phyloP scores from a whole-genome alignment of 23 tunicate genomes.

The Clavelina lepadiformis region DNA sequence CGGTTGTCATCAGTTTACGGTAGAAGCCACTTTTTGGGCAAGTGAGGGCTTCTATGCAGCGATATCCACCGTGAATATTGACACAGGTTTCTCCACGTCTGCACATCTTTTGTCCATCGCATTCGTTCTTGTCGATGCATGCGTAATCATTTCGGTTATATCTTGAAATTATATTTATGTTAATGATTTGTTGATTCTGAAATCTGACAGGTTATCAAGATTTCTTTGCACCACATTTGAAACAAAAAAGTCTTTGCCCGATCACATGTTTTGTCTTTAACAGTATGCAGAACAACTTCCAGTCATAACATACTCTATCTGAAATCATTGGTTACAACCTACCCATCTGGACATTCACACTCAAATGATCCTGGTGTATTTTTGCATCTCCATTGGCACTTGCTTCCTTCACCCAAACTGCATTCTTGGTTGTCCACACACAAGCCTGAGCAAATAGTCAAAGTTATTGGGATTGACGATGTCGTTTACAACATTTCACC shows the following conservation, averaged over 20 bases:
- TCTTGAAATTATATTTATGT: slow-evolving; percentile 15
- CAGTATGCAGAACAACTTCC: not conserved
- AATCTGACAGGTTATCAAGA: not conserved
- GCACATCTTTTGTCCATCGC: slow-evolving; percentile 48
- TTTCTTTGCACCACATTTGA: too few species aligned
- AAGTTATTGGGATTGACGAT: too few species aligned
- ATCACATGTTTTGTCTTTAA: too few species aligned
- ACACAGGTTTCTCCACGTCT: slow-evolving; percentile 48
- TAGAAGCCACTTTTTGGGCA: slow-evolving; percentile 72
- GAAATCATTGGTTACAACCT: slow-evolving; percentile 6
- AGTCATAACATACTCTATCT: not conserved
- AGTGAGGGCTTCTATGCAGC: slow-evolving; percentile 37
- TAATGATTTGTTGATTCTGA: not conserved
- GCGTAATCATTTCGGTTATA: slow-evolving; percentile 61
- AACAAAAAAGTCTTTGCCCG: too few species aligned
- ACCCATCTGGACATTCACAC: slow-evolving; percentile 88
- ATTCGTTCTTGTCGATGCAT: slow-evolving; percentile 88
- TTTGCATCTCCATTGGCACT: slow-evolving; percentile 87
- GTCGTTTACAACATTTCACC: too few species aligned
- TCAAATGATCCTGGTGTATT: slow-evolving; percentile 83
- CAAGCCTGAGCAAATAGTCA: too few species aligned
- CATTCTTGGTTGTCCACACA: slow-evolving; percentile 85
- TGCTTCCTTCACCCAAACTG: slow-evolving; percentile 60
- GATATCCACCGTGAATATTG: slow-evolving; percentile 75
- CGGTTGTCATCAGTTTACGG: slow-evolving; percentile 81